phyloP scores from a whole-genome alignment of 2,888 invertebrate species.

The Eupithecia pulchellata region DNA sequence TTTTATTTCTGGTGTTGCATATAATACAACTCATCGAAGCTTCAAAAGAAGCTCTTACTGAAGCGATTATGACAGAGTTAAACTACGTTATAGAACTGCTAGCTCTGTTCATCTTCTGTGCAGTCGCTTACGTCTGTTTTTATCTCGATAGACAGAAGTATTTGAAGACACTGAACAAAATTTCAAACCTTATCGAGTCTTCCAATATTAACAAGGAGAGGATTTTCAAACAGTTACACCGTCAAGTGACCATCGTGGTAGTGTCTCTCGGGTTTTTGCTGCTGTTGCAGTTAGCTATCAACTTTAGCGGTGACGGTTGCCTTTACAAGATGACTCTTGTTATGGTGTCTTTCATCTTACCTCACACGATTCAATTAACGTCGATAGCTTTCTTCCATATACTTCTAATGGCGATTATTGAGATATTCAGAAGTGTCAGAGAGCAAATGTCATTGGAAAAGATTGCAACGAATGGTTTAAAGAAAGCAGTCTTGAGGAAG shows the following conservation, averaged over 20 bases:
- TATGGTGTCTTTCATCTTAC: slow-evolving; percentile 61
- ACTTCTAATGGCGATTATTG: slow-evolving; percentile 59
- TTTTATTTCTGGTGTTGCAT: slow-evolving; percentile 59
- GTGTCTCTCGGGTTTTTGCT: slow-evolving; percentile 47
- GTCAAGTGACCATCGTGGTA: slow-evolving; percentile 53
- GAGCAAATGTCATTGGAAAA: slow-evolving; percentile 47
- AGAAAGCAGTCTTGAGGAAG: slow-evolving; percentile 48
- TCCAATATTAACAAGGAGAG: slow-evolving; percentile 46
- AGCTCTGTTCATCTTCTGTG: slow-evolving; percentile 51
- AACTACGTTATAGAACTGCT: slow-evolving; percentile 69
- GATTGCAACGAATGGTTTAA: slow-evolving; percentile 44
- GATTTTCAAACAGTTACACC: slow-evolving; percentile 52
- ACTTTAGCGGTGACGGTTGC: slow-evolving; percentile 59
- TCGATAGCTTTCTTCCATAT: slow-evolving; percentile 61
- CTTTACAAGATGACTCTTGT: slow-evolving; percentile 69
- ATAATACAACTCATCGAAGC: slow-evolving; percentile 54
- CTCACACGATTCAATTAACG: slow-evolving; percentile 69
- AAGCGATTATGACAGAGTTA: slow-evolving; percentile 62
- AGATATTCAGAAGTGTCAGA: slow-evolving; percentile 59
- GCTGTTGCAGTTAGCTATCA: slow-evolving; percentile 58
- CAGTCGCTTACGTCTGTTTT: slow-evolving; percentile 58
- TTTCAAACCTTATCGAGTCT: slow-evolving; percentile 56
- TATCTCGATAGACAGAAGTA: slow-evolving; percentile 60
- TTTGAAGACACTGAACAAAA: slow-evolving; percentile 62
- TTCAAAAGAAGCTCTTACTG: slow-evolving; percentile 54